Evolutionary conservation across 2,113 vertebrate genomes (phyloP).

Genomic region (Apeltes quadracus): DNA sequence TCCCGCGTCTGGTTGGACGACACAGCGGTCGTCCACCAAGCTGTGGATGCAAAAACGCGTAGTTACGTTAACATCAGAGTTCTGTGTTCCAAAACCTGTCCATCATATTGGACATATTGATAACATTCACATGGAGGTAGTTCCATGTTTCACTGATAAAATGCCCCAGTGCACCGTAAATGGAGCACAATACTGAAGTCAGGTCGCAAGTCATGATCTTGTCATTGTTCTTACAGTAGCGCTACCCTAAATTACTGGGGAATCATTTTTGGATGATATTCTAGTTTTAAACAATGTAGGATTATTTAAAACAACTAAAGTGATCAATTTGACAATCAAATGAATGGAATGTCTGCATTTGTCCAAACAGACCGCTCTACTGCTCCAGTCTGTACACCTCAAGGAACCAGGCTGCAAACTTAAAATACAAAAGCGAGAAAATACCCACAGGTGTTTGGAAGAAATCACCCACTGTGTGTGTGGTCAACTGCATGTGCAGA

Average conservation of each 20-base stretch:
- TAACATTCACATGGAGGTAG: background rate
- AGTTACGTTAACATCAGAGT: background rate
- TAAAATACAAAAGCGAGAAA: slow-evolving; percentile 1
- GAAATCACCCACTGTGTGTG: background rate
- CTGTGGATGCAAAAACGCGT: slow-evolving; percentile 74
- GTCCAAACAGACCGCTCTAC: slow-evolving; percentile 61
- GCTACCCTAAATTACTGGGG: background rate
- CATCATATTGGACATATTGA: background rate
- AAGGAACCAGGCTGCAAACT: slow-evolving; percentile 7
- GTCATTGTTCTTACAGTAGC: no score
- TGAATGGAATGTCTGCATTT: slow-evolving; percentile 38
- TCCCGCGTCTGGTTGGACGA: slow-evolving; percentile 95
- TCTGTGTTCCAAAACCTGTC: background rate
- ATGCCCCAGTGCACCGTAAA: no score
- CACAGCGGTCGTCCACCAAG: slow-evolving; percentile 97
- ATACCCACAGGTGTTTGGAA: background rate
- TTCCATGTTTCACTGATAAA: no score
- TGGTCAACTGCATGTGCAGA: background rate
- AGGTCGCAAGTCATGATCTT: no score
- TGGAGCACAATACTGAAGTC: no score
- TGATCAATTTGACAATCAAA: background rate
- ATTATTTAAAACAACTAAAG: background rate
- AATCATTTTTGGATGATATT: background rate
- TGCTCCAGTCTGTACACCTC: slow-evolving; percentile 34
- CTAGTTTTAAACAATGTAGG: no score